These are phyloP conservation scores for Oreonectes daqikongensis DNA, from an alignment of 2,797 vertebrate species.

Conservation along the genomic window DNA sequence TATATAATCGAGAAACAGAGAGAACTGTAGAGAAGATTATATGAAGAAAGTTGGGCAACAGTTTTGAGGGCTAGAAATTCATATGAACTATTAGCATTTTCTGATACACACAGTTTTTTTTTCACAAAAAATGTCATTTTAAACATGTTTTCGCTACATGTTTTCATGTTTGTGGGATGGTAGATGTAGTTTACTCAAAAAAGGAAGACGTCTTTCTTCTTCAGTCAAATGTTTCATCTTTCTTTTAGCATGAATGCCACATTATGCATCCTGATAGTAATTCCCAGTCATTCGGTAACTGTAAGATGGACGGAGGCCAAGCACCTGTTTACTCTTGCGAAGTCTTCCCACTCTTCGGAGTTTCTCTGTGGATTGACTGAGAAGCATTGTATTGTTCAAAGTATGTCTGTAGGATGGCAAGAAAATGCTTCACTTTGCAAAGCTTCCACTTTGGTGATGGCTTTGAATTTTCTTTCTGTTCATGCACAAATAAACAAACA, in stretches of 20 bases:
- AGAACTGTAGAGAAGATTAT: not conserved
- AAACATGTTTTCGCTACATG: too few species aligned
- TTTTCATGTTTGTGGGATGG: not conserved
- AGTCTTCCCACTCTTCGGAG: constrained; percentile 1
- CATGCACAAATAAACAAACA: not conserved
- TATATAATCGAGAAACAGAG: not conserved
- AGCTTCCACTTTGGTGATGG: constrained; percentile 10
- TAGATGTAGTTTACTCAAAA: not conserved
- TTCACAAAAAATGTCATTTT: too few species aligned
- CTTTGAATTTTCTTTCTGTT: not conserved
- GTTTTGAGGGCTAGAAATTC: not conserved
- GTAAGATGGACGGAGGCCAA: not conserved
- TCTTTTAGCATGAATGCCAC: not conserved
- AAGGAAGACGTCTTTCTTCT: not conserved
- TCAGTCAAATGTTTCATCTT: not conserved
- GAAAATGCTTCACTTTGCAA: constrained; percentile 52
- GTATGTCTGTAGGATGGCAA: constrained; percentile 41
- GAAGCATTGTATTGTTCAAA: constrained; percentile 50
- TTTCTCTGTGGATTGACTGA: not conserved
- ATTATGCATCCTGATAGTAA: not conserved
- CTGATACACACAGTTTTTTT: too few species aligned
- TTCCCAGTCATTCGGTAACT: not conserved
- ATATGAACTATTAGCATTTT: too few species aligned
- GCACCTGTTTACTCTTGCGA: not conserved
- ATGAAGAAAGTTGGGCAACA: not conserved